Percentiles rank a stretch among this genome's conserved stretches.
phyloP scores from a whole-genome alignment of 2,888 invertebrate genomes.

The Acronicta aceris region DNA sequence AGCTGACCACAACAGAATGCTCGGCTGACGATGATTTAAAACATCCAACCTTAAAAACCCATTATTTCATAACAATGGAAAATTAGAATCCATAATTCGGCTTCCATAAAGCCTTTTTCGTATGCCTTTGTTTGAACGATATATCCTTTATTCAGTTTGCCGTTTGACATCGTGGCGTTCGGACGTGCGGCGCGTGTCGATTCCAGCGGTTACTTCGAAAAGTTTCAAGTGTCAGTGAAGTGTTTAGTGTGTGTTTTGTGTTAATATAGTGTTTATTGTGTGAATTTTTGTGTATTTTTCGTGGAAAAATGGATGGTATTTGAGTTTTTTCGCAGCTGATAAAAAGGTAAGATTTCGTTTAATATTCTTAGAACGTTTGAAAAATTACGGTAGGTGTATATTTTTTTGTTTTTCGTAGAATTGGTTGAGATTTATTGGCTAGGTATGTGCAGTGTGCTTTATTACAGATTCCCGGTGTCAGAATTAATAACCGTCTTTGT shows the following conservation, averaged over 20 bases:
- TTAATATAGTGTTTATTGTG: constrained; percentile 22
- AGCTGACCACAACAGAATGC: no score
- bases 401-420: not conserved
- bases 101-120: constrained; percentile 28
- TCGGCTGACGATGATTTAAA: no score
- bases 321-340: constrained; percentile 15
- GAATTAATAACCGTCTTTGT: not conserved
- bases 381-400: not conserved
- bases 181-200: constrained; percentile 19
- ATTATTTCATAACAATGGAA: constrained; percentile 2
- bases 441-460: not conserved
- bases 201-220: constrained; percentile 40
- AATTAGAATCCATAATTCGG: constrained; percentile 7
- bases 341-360: constrained; percentile 31
- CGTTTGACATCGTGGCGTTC: constrained; percentile 5
- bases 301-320: constrained; percentile 39
- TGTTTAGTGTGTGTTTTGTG: constrained; percentile 31
- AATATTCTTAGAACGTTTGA: not conserved
- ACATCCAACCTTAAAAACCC: no score
- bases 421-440: not conserved
- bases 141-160: constrained; percentile 22
- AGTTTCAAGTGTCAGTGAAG: constrained; percentile 48
- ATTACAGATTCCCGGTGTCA: not conserved
- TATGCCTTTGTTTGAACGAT: constrained; percentile 29
- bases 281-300: constrained; percentile 16